These are phyloP conservation scores for Scaptomyza parva DNA, from an alignment of 2,888 invertebrate genomes.

Conservation along the genomic window DNA sequence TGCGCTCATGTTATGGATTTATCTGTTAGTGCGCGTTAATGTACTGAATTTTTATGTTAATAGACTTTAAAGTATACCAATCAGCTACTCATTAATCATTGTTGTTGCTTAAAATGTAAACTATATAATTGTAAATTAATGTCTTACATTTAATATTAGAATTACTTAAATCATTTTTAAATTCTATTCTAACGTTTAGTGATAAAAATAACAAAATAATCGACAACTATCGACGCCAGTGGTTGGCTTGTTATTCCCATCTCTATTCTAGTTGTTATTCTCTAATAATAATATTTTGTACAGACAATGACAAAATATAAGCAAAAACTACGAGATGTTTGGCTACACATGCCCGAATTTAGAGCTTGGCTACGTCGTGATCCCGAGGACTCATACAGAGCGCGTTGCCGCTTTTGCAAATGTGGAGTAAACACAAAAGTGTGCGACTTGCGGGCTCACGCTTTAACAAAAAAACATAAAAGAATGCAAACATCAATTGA, in stretches of 20 bases:
- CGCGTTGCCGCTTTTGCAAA: conserved; percentile 64
- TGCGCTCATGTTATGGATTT: background rate
- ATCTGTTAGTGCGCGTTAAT: background rate
- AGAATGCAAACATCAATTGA: conserved; percentile 28
- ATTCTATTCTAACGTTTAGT: background rate
- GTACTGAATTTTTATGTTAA: too few relatives aligned
- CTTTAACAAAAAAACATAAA: conserved; percentile 63
- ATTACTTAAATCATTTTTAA: background rate
- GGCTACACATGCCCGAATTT: conserved; percentile 70
- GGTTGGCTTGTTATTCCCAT: conserved; percentile 39
- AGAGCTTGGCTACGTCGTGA: conserved; percentile 59
- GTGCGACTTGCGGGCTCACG: conserved; percentile 66
- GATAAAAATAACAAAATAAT: conserved; percentile 1
- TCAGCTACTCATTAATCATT: too few relatives aligned
- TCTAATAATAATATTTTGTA: conserved; percentile 12
- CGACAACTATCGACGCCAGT: conserved; percentile 22
- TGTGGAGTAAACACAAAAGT: conserved; percentile 68
- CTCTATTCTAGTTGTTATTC: conserved; percentile 35
- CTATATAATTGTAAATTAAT: too few relatives aligned
- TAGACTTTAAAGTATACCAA: too few relatives aligned
- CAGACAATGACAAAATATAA: conserved; percentile 62
- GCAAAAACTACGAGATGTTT: conserved; percentile 67
- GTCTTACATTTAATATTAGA: background rate
- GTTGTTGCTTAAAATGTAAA: too few relatives aligned
- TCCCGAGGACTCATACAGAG: conserved; percentile 69